phyloP scores from a whole-genome alignment of 2,113 vertebrate species.

The Aptenodytes forsteri region DNA sequence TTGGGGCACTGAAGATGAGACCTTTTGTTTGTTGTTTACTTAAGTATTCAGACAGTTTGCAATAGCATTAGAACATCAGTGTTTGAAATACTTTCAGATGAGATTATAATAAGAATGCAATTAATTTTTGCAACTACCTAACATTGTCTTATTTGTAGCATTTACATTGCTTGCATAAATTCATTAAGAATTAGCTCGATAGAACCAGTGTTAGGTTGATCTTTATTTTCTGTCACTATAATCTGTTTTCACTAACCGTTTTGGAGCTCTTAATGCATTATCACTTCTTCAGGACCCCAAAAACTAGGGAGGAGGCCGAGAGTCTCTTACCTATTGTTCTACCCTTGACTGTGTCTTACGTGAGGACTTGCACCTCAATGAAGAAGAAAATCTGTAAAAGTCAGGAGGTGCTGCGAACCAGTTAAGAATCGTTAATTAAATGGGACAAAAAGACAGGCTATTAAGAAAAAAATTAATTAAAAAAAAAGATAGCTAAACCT shows the following conservation, averaged over 20 bases:
- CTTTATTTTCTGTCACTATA: neutral
- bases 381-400: constrained; percentile 7
- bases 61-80: constrained; percentile 34
- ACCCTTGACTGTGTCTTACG: neutral
- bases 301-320: neutral
- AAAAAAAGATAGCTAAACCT: constrained; percentile 20
- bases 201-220: neutral
- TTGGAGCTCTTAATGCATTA: neutral
- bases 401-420: neutral
- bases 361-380: neutral
- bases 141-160: neutral
- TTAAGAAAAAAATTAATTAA: neutral
- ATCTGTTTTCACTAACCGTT: neutral
- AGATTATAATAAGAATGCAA: neutral
- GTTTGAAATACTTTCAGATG: constrained; percentile 46
- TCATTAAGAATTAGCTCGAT: constrained; percentile 28
- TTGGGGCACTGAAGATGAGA: constrained; percentile 54
- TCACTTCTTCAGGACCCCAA: neutral
- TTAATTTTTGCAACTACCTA: constrained; percentile 19
- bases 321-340: neutral
- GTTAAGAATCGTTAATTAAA: constrained; percentile 42
- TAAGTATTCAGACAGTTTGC: constrained; percentile 58
- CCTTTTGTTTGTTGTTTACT: constrained; percentile 71
- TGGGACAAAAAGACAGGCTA: neutral
- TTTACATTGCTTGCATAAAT: constrained; percentile 16